phyloP scores from a whole-genome alignment of 2,113 vertebrate genomes.

The Ceyx melanurus region DNA sequence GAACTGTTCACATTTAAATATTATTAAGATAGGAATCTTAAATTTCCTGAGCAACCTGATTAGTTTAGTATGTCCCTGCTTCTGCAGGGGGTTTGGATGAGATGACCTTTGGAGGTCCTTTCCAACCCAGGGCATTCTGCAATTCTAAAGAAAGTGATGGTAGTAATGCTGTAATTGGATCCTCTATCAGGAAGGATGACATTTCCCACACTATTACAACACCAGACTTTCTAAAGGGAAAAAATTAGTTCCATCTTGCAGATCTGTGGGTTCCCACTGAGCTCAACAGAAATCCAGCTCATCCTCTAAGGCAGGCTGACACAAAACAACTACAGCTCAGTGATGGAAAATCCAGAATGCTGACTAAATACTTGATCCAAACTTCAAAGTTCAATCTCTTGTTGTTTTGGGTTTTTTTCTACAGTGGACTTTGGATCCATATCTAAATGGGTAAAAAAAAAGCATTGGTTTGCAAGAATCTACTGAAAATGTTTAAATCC shows the following conservation, averaged over 20 bases:
- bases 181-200: neutral
- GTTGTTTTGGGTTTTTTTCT: neutral
- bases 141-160: neutral
- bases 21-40: neutral
- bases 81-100: too few species aligned
- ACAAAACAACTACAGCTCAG: neutral
- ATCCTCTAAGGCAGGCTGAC: neutral
- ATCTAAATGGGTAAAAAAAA: conserved; percentile 2
- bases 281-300: neutral
- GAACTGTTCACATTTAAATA: neutral
- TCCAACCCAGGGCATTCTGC: too few species aligned
- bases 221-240: neutral
- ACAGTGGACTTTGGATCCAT: neutral
- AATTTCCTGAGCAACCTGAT: neutral
- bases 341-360: neutral
- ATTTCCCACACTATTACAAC: neutral
- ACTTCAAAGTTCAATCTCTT: conserved; percentile 47
- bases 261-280: neutral
- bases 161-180: neutral
- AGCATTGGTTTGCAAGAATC: conserved; percentile 1
- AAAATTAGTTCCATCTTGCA: neutral
- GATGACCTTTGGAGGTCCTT: too few species aligned
- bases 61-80: too few species aligned
- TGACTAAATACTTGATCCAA: conserved; percentile 30
- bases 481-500: neutral